These are phyloP conservation scores for Saimiri boliviensis DNA, from an alignment of 2,113 vertebrate genomes.

Conservation along the genomic window DNA sequence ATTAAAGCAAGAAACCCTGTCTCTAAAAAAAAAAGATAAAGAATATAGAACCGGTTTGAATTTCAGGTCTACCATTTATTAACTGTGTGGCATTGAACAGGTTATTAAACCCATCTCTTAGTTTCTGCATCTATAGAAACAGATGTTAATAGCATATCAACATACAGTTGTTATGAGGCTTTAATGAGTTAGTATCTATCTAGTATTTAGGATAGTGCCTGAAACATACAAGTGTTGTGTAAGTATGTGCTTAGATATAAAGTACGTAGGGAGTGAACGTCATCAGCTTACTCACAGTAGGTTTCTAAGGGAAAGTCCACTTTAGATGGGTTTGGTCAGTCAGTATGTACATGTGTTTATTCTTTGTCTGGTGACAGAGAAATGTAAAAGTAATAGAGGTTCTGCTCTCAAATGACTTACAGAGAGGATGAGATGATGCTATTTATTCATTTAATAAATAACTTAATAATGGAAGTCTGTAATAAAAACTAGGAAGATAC, in stretches of 20 bases:
- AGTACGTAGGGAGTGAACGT: background rate
- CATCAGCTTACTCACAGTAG: background rate
- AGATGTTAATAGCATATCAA: background rate
- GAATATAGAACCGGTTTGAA: background rate
- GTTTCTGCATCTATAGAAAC: background rate
- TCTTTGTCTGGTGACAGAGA: background rate
- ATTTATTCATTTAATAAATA: slow-evolving; percentile 22
- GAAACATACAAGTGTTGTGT: background rate
- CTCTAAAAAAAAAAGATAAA: background rate
- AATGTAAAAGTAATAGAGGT: background rate
- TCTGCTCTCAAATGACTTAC: background rate
- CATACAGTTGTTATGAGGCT: background rate
- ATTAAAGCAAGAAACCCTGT: background rate
- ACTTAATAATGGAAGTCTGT: background rate
- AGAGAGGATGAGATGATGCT: background rate
- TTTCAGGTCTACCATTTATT: background rate
- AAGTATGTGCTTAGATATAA: background rate
- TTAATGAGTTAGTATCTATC: background rate
- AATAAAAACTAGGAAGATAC: background rate
- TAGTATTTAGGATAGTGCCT: background rate
- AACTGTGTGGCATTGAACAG: background rate
- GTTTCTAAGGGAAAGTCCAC: background rate
- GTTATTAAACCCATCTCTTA: background rate
- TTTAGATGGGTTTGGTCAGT: background rate
- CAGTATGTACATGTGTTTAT: background rate